These are phyloP conservation scores for Brachypteracias leptosomus DNA, from an alignment of 2,113 vertebrate species.

Conservation along the genomic window DNA sequence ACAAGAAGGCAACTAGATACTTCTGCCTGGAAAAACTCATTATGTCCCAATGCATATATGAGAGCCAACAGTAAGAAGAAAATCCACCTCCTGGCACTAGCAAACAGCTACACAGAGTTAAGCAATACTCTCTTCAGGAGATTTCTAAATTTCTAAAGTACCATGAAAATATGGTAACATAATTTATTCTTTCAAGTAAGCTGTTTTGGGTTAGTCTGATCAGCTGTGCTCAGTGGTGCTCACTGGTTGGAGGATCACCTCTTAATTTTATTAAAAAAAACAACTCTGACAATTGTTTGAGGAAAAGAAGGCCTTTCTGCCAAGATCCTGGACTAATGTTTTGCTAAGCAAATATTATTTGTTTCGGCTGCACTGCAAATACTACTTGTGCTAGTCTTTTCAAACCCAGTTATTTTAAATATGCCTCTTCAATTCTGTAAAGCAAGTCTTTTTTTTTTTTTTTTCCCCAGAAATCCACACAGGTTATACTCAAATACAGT, in stretches of 20 bases:
- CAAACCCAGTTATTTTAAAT: neutral
- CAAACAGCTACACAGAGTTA: neutral
- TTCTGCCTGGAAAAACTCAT: slow-evolving; percentile 10
- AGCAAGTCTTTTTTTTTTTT: neutral
- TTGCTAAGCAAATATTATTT: slow-evolving; percentile 42
- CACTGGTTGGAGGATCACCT: neutral
- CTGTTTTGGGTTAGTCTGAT: neutral
- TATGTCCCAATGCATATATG: neutral
- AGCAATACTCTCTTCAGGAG: neutral
- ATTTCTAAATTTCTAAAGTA: neutral
- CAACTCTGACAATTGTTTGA: neutral
- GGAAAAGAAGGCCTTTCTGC: slow-evolving; percentile 1
- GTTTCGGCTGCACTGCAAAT: neutral
- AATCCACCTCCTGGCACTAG: neutral
- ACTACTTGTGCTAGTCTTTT: neutral
- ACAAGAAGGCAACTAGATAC: slow-evolving; percentile 25
- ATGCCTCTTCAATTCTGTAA: neutral
- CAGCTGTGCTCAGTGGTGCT: neutral
- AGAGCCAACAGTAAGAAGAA: neutral
- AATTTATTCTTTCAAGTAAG: neutral
- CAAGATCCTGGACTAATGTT: neutral
- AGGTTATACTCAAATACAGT: neutral
- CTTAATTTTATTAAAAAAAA: neutral
- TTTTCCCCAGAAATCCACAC: neutral
- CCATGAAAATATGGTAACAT: neutral